Evolutionary conservation across 2,797 vertebrate species (phyloP).

Genomic region (Acipenser oxyrinchus): DNA sequence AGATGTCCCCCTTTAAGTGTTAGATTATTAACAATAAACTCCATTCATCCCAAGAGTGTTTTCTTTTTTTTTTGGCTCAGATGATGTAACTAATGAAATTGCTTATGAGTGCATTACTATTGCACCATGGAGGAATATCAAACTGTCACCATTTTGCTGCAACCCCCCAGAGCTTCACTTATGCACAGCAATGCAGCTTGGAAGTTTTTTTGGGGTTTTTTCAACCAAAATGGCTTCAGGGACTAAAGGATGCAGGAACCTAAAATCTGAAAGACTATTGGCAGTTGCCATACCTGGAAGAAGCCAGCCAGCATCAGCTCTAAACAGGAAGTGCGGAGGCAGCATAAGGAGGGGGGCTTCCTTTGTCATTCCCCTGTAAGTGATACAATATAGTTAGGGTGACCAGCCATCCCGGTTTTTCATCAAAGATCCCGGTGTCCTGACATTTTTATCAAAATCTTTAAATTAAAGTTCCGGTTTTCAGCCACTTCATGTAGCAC

Average conservation of each 20-base stretch:
- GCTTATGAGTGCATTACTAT: neutral
- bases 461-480: too few relatives aligned
- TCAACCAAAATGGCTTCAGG: neutral
- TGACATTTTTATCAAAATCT: too few relatives aligned
- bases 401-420: too few relatives aligned
- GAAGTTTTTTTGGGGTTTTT: conserved; percentile 4
- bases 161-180: too few relatives aligned
- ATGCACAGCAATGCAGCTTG: neutral
- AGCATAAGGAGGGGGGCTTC: too few relatives aligned
- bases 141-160: neutral
- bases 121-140: neutral
- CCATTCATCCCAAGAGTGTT: conserved; percentile 40
- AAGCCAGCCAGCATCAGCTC: too few relatives aligned
- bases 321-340: too few relatives aligned
- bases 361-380: too few relatives aligned
- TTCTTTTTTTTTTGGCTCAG: neutral
- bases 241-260: conserved; percentile 5
- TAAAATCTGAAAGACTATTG: neutral
- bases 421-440: too few relatives aligned
- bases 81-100: conserved; percentile 1
- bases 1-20: conserved; percentile 63
- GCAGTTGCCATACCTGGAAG: too few relatives aligned
- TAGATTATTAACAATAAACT: conserved; percentile 59
- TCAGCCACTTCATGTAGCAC: too few relatives aligned
- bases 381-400: too few relatives aligned